Evolutionary conservation across 2,113 vertebrate species (phyloP).

Genomic region (Nansenia antarctica): DNA sequence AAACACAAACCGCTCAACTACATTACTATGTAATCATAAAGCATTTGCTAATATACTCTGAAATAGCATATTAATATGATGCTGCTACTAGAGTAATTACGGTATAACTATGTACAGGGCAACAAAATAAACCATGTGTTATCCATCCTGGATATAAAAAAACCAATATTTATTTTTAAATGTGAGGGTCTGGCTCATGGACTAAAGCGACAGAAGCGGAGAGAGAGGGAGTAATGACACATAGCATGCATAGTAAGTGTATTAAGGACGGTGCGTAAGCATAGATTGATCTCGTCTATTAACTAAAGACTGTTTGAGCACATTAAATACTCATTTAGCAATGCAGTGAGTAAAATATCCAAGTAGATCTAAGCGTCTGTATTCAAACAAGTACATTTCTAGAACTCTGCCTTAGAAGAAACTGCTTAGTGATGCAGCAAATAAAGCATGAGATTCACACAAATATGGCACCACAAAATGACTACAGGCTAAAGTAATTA

Average conservation of each 20-base stretch:
- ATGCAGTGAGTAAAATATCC: not conserved
- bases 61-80: no score
- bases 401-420: constrained; percentile 3
- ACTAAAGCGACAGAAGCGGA: not conserved
- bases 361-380: not conserved
- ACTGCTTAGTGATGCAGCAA: constrained; percentile 63
- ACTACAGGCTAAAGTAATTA: not conserved
- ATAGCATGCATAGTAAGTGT: constrained; percentile 27
- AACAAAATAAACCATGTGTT: no score
- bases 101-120: no score
- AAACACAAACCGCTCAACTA: no score
- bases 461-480: constrained; percentile 12
- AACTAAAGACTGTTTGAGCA: no score
- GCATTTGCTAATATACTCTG: no score
- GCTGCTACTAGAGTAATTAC: no score
- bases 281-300: not conserved
- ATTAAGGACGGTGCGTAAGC: not conserved
- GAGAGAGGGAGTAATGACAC: no score
- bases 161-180: no score
- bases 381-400: not conserved
- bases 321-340: not conserved
- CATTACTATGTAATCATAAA: no score
- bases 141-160: no score
- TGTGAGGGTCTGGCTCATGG: no score
- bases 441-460: constrained; percentile 25